These are phyloP conservation scores for Palythoa caribaeorum DNA, from an alignment of 92 coral and sea anemone genomes.

Conservation along the genomic window DNA sequence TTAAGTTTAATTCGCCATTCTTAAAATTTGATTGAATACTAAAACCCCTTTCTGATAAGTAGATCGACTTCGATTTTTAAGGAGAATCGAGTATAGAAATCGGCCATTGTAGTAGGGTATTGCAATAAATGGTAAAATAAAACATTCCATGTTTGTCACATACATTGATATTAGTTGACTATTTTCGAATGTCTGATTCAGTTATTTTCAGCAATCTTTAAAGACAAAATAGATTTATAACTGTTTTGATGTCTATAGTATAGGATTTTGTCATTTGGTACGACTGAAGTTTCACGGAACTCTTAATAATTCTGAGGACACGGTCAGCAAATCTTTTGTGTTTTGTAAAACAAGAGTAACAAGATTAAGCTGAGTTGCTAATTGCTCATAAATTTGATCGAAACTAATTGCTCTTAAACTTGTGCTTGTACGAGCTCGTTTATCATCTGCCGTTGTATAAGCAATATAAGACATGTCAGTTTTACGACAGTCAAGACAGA, in stretches of 20 bases:
- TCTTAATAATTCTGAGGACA: too few species aligned
- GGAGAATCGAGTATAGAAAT: background rate
- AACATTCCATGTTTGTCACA: background rate
- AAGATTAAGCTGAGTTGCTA: background rate
- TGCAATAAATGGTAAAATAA: background rate
- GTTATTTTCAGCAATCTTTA: background rate
- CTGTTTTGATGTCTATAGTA: too few species aligned
- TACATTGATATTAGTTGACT: slow-evolving; percentile 17
- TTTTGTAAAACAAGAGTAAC: background rate
- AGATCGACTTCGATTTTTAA: background rate
- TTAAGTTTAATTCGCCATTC: background rate
- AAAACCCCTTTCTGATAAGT: background rate
- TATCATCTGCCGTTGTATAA: background rate
- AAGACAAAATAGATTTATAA: background rate
- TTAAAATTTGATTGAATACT: background rate
- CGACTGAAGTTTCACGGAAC: too few species aligned
- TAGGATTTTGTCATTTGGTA: too few species aligned
- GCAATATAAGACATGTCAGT: slow-evolving; percentile 7
- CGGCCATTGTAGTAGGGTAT: too few species aligned
- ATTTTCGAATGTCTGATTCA: background rate
- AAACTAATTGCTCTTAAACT: slow-evolving; percentile 6
- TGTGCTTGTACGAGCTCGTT: slow-evolving; percentile 4
- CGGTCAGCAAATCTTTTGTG: too few species aligned
- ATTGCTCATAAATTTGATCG: slow-evolving; percentile 35
- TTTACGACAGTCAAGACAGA: background rate